Conservation (phyloP, 2,113 vertebrate species). For the Sebastes fasciatus region DNA sequence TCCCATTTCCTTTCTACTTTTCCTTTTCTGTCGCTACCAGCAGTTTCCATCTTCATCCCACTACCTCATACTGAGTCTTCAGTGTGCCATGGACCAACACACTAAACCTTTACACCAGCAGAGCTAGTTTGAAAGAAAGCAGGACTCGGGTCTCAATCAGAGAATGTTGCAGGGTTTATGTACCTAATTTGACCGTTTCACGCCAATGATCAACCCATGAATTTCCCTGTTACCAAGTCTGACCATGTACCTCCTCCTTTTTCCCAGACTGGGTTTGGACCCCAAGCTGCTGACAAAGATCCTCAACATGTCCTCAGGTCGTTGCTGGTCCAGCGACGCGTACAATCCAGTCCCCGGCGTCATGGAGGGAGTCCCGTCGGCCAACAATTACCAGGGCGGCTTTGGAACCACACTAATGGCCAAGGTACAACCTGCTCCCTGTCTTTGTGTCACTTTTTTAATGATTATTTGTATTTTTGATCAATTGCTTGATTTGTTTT, state of each 20-base stretch:
- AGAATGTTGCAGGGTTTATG: background rate
- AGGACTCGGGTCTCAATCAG: background rate
- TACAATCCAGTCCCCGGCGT: conserved; percentile 98
- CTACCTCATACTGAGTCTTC: background rate
- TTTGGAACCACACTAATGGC: conserved; percentile 97
- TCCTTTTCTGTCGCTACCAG: background rate
- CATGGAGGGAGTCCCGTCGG: conserved; percentile 97
- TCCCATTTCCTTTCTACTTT: conserved; percentile 1
- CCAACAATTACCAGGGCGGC: conserved; percentile 97
- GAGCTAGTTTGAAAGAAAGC: background rate
- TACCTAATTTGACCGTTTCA: background rate
- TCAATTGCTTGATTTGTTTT: background rate
- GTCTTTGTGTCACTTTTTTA: background rate
- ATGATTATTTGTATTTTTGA: background rate
- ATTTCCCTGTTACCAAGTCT: background rate
- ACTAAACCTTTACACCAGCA: background rate
- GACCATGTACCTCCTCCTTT: conserved; percentile 39
- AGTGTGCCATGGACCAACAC: background rate
- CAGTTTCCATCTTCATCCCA: background rate
- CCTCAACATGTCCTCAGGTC: conserved; percentile 96
- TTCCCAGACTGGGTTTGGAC: conserved; percentile 95
- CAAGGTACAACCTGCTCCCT: conserved; percentile 80
- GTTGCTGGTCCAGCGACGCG: conserved; percentile 98
- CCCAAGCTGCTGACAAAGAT: conserved; percentile 94
- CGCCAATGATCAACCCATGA: background rate